Evolutionary conservation across 2,888 invertebrate genomes (phyloP).

Genomic region (Torymus aiolomorphi): DNA sequence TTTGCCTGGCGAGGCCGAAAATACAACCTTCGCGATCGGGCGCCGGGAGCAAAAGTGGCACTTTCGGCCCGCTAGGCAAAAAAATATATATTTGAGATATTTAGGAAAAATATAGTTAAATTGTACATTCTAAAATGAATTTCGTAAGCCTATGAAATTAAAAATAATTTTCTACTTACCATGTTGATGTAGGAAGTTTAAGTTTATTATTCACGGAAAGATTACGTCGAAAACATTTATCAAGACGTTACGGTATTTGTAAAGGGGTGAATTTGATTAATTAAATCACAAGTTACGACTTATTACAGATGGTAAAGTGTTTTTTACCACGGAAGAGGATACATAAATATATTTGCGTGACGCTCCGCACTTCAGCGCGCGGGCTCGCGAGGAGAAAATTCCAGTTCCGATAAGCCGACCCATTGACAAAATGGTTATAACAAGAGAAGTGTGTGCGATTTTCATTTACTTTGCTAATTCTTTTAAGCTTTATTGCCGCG

Average conservation of each 20-base stretch:
- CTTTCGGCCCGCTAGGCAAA: too few relatives aligned
- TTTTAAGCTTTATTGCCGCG: not conserved
- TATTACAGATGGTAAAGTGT: not conserved
- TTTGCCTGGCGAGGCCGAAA: too few relatives aligned
- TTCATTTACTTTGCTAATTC: constrained; percentile 15
- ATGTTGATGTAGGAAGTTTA: not conserved
- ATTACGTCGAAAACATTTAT: not conserved
- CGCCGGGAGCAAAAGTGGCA: too few relatives aligned
- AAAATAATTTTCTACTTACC: too few relatives aligned
- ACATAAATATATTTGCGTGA: constrained; percentile 42
- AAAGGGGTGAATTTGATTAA: constrained; percentile 24
- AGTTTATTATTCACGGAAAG: not conserved
- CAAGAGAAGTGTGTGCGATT: not conserved
- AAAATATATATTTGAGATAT: too few relatives aligned
- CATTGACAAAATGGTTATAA: constrained; percentile 33
- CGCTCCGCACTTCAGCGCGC: not conserved
- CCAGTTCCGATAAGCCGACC: constrained; percentile 13
- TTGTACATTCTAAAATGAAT: too few relatives aligned
- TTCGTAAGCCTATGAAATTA: too few relatives aligned
- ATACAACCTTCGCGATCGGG: too few relatives aligned
- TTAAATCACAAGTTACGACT: not conserved
- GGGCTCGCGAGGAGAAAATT: constrained; percentile 4
- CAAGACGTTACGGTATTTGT: not conserved
- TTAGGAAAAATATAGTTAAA: too few relatives aligned
- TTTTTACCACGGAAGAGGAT: constrained; percentile 22